Base-by-base conservation (phyloP, 2,888 invertebrate species). In the Acronicta psi region DNA sequence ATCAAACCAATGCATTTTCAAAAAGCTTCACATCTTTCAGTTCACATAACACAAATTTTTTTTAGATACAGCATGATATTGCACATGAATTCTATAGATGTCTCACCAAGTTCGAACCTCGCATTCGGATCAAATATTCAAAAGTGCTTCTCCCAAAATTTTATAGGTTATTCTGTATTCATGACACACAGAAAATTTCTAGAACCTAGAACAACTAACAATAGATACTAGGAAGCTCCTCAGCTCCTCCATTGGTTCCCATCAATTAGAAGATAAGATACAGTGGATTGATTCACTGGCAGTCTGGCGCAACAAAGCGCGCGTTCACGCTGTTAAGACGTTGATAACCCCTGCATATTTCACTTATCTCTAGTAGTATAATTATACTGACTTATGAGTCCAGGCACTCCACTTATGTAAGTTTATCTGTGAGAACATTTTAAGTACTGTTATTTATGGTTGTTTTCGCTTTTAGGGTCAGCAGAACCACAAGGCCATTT, bases 221-320 rank as follows among this genome's bases (percentile, higher is more conserved):
- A 45, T 42, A 40, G 29, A 36, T 11, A 47, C 43, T 49, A 70
- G 43, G 31, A 70, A 53, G 37, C 44, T 69, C 13, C n/a, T 37
- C 31, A 11, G n/a, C n/a, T n/a, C n/a, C n/a, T n/a, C 17, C 38
- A 65, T 50, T 61, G 41, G 51, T 61, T 76, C 64, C 40, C 77
- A 73, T 73, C 70, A 73, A 73, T 77, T 77, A 64, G 20, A 42
- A 59, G 75, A 77, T 78, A 77, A 64, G 31, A 37, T n/a, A 63
- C 57, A 63, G 51, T 55, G 45, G 57, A 71, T 45, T 71, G 69
- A 71, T 75, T 63, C 57, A 61, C 17, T 42, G 14, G 17, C 37
- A 55, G 55, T 52, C 20, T 42, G 18, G 29, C 37, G 55, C 57
- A 55, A 73, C 74, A 69, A 77, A 59, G 55, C 60, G 40, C 55